A percentile compares a stretch with the other conserved stretches of the same genome.
Evolutionary conservation across 2,797 vertebrate species (phyloP).

Genomic region (Merluccius polli): DNA sequence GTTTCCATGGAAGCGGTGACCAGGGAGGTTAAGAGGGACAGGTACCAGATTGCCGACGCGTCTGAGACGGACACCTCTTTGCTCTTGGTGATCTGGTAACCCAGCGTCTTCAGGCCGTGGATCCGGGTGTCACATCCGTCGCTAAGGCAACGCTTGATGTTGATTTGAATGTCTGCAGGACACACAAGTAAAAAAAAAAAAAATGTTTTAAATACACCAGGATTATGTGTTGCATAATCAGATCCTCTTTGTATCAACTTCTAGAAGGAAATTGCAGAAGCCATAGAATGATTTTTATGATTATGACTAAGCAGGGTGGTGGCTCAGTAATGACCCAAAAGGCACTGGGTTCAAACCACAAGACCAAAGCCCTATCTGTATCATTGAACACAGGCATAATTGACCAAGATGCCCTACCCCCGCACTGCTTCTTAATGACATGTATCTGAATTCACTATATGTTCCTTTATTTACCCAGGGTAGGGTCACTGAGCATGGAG

Average conservation of each 20-base stretch:
- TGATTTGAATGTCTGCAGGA: constrained; percentile 91
- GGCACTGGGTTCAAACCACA: not conserved
- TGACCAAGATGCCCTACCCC: not conserved
- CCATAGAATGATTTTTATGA: not conserved
- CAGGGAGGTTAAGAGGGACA: constrained; percentile 94
- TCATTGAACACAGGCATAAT: not conserved
- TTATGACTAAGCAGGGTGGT: not conserved
- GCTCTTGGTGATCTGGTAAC: constrained; percentile 90
- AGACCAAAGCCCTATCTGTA: not conserved
- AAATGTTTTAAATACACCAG: not conserved
- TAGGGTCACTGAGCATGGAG: too few relatives aligned
- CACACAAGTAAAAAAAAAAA: constrained; percentile 19
- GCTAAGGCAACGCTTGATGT: constrained; percentile 95
- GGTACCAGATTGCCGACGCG: constrained; percentile 97
- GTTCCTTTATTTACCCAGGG: too few relatives aligned
- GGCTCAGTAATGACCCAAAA: not conserved
- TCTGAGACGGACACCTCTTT: constrained; percentile 92
- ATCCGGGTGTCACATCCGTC: constrained; percentile 97
- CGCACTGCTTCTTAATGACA: not conserved
- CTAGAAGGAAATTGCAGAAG: not conserved
- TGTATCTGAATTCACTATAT: not conserved
- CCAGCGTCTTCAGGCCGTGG: constrained; percentile 89
- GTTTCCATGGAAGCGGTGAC: constrained; percentile 97
- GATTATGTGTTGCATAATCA: not conserved
- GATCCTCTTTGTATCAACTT: not conserved